phyloP scores from a whole-genome alignment of 2,888 invertebrate genomes.

The Bibio marci region DNA sequence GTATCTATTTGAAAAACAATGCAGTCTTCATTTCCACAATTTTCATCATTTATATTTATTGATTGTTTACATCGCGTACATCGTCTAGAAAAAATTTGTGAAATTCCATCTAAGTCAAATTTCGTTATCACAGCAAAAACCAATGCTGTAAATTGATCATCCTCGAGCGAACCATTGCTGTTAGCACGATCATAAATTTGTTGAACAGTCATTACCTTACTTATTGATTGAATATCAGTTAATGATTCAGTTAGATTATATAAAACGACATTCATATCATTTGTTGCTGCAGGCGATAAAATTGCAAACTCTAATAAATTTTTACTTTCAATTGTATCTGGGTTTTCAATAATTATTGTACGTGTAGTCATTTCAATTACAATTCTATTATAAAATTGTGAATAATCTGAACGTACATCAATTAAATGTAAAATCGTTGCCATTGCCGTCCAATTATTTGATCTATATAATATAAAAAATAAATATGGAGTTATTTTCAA shows the following conservation, averaged over 20 bases:
- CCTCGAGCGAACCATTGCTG: conserved; percentile 24
- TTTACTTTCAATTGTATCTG: conserved; percentile 40
- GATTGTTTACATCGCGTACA: conserved; percentile 18
- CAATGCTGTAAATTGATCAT: conserved; percentile 49
- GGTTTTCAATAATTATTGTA: conserved; percentile 57
- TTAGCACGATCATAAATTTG: conserved; percentile 34
- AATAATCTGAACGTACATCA: conserved; percentile 46
- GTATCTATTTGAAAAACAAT: not conserved
- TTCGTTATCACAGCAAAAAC: conserved; percentile 48
- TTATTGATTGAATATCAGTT: conserved; percentile 29
- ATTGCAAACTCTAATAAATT: conserved; percentile 33
- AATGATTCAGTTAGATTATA: conserved; percentile 15
- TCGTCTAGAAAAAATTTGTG: conserved; percentile 23
- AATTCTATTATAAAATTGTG: conserved; percentile 33
- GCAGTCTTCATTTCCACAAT: not conserved
- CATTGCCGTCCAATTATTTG: conserved; percentile 47
- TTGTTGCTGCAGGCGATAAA: conserved; percentile 27
- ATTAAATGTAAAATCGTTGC: conserved; percentile 54
- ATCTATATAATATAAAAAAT: too few species aligned
- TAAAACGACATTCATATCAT: conserved; percentile 18
- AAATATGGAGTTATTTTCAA: too few species aligned
- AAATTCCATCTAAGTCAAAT: conserved; percentile 47
- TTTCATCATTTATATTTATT: not conserved
- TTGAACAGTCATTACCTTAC: conserved; percentile 39
- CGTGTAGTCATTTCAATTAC: conserved; percentile 33